Evolutionary conservation across 2,113 vertebrate genomes (phyloP).

Genomic region (Leptosomus discolor): DNA sequence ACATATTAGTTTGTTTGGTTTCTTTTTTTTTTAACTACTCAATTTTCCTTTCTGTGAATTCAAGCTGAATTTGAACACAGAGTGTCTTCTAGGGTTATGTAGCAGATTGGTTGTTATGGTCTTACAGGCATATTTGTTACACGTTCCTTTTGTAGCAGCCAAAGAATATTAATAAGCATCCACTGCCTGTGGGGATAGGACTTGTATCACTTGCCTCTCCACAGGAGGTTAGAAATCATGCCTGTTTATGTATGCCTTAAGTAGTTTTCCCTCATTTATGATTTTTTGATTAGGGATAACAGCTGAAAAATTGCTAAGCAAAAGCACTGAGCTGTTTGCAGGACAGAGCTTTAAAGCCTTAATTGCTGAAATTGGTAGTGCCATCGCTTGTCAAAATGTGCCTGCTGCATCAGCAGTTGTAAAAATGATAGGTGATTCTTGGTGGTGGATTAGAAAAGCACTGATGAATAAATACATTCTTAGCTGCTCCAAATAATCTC

Average conservation of each 20-base stretch:
- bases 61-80: not conserved
- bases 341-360: not conserved
- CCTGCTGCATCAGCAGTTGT: not conserved
- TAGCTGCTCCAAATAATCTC: not conserved
- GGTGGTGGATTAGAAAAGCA: not conserved
- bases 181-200: not conserved
- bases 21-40: not conserved
- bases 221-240: not conserved
- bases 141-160: not conserved
- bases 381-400: not conserved
- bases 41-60: not conserved
- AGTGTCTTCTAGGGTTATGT: not conserved
- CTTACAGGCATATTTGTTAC: not conserved
- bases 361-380: not conserved
- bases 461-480: not conserved
- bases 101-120: not conserved
- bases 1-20: not conserved
- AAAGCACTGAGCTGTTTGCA: not conserved
- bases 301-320: conserved; percentile 7
- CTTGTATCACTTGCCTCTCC: not conserved
- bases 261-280: not conserved
- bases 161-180: not conserved
- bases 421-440: not conserved
- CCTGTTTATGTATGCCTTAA: not conserved
- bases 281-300: not conserved